These are phyloP conservation scores for Coptotermes formosanus DNA, from an alignment of 1,140 invertebrate genomes.

Conservation along the genomic window DNA sequence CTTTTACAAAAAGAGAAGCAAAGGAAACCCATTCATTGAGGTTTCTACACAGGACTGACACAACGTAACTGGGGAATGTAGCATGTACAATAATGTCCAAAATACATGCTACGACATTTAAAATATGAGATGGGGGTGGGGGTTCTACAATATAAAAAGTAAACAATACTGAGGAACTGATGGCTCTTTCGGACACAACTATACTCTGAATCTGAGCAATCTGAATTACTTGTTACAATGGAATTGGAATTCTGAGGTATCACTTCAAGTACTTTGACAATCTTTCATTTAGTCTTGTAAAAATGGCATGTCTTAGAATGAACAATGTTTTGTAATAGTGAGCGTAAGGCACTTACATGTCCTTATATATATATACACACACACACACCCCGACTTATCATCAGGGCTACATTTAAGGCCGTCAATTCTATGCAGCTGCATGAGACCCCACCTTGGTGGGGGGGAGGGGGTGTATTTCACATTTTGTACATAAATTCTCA, in stretches of 20 bases:
- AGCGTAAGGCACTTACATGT: neutral
- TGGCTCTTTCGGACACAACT: neutral
- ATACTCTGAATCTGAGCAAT: neutral
- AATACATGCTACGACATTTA: neutral
- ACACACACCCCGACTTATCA: too few relatives aligned
- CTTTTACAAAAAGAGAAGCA: neutral
- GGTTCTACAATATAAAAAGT: neutral
- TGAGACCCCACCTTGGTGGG: too few relatives aligned
- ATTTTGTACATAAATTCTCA: too few relatives aligned
- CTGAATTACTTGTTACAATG: neutral
- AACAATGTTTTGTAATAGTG: neutral
- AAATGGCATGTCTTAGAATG: neutral
- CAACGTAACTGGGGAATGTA: neutral
- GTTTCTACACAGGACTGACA: neutral
- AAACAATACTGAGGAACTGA: neutral
- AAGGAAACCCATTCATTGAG: neutral
- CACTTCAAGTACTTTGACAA: neutral
- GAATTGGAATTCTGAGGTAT: neutral
- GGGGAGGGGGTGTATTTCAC: too few relatives aligned
- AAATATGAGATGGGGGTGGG: neutral
- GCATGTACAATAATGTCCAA: neutral
- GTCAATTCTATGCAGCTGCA: too few relatives aligned
- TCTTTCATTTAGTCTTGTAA: neutral
- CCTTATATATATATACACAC: too few relatives aligned
- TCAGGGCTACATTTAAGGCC: too few relatives aligned